Conservation (phyloP, 2,888 invertebrate genomes). For the Drosophila subquinaria region DNA sequence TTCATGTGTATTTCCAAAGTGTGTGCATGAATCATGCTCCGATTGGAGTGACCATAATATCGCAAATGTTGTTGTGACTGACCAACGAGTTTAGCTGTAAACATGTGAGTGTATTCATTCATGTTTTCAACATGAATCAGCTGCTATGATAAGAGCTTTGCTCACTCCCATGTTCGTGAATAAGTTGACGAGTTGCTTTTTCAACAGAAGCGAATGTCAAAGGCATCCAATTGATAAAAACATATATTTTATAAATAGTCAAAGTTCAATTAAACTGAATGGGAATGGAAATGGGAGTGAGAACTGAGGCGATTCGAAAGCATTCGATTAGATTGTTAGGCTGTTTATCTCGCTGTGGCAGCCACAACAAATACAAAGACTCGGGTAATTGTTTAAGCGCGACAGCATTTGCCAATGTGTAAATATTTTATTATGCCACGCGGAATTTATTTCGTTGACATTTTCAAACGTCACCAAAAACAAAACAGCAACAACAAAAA, state of each 20-base stretch:
- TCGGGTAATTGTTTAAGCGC: constrained; percentile 57
- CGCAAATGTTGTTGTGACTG: constrained; percentile 9
- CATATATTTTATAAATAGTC: constrained; percentile 19
- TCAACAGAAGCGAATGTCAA: constrained; percentile 2
- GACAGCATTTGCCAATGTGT: constrained; percentile 59
- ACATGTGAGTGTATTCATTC: constrained; percentile 10
- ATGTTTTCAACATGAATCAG: constrained; percentile 27
- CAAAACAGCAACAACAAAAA: constrained; percentile 25
- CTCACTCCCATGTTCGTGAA: constrained; percentile 9
- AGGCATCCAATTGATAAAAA: background rate
- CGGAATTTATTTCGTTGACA: constrained; percentile 67
- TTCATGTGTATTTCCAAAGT: constrained; percentile 30
- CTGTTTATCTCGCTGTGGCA: constrained; percentile 43
- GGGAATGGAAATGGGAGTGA: background rate
- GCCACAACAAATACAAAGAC: constrained; percentile 46
- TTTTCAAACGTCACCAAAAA: constrained; percentile 47
- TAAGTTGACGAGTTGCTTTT: background rate
- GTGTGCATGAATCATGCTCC: constrained; percentile 38
- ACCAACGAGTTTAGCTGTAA: constrained; percentile 18
- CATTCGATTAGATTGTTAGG: constrained; percentile 16
- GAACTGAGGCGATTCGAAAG: constrained; percentile 4
- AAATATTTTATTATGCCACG: constrained; percentile 64
- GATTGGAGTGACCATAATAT: constrained; percentile 1
- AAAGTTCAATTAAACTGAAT: constrained; percentile 9
- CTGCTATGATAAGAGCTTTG: constrained; percentile 24